Evolutionary conservation across 2,797 vertebrate genomes (phyloP).

Genomic region (Phrynocephalus guinanensis): DNA sequence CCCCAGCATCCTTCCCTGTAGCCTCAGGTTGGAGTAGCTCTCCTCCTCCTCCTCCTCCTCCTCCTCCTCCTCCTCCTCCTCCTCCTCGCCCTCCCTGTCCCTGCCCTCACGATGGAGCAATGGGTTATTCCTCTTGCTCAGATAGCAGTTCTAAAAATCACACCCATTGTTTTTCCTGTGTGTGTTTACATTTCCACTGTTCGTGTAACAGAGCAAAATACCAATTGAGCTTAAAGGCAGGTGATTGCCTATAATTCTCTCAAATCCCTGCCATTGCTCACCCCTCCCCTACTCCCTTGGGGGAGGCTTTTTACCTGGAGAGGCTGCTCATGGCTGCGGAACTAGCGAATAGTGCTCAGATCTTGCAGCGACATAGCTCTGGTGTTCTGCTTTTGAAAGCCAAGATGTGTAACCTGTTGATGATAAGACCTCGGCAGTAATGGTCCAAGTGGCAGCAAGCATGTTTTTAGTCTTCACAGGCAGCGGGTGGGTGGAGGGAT

Average conservation of each 20-base stretch:
- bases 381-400: not conserved
- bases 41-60: no score
- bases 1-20: not conserved
- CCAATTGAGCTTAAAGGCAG: constrained; percentile 1
- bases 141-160: not conserved
- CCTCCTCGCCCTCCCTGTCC: no score
- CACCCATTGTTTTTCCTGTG: not conserved
- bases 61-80: no score
- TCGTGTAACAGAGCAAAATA: constrained; percentile 11
- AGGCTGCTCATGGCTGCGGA: not conserved
- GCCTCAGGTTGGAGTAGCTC: not conserved
- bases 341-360: not conserved
- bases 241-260: not conserved
- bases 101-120: not conserved
- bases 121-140: not conserved
- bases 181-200: not conserved
- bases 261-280: not conserved
- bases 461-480: not conserved
- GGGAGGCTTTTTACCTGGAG: not conserved
- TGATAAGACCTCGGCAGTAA: not conserved
- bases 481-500: no score
- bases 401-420: not conserved
- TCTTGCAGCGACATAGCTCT: not conserved
- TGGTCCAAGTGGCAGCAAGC: not conserved
- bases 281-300: no score